Percentiles rank a stretch among this genome's conserved stretches.
Conservation (phyloP, 2,797 vertebrate genomes). For the Poliocrania exsul region DNA sequence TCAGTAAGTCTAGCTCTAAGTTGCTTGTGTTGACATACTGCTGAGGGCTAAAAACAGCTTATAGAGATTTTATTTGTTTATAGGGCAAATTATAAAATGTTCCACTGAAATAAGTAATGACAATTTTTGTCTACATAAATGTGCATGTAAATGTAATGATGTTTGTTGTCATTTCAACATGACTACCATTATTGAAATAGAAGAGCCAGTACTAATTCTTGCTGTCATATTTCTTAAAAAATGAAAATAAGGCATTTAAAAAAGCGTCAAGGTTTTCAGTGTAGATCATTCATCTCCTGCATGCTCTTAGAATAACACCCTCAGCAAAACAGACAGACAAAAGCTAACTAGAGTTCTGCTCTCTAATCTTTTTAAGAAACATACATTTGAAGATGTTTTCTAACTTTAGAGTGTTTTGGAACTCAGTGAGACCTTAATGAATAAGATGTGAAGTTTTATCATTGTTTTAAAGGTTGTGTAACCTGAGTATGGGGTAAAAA, state of each 20-base stretch:
- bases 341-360: conserved; percentile 80
- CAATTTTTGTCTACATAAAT: conserved; percentile 80
- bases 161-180: conserved; percentile 82
- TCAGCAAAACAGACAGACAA: conserved; percentile 81
- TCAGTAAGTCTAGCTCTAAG: conserved; percentile 57
- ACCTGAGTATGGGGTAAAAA: conserved; percentile 47
- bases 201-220: conserved; percentile 80
- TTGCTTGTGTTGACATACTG: conserved; percentile 70
- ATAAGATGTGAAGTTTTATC: neutral
- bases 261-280: conserved; percentile 81
- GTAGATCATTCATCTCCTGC: conserved; percentile 77
- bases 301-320: conserved; percentile 74
- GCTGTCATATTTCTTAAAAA: conserved; percentile 79
- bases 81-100: conserved; percentile 77
- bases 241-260: conserved; percentile 79
- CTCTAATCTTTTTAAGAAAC: conserved; percentile 82
- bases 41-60: conserved; percentile 78
- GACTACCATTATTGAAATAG: conserved; percentile 79
- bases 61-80: conserved; percentile 78
- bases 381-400: conserved; percentile 69
- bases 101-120: conserved; percentile 81
- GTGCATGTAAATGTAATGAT: conserved; percentile 78
- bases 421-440: conserved; percentile 55
- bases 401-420: conserved; percentile 71
- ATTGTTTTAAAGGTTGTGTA: conserved; percentile 53